A percentile compares a stretch with the other conserved stretches of the same genome.
Evolutionary conservation across 2,113 vertebrate species (phyloP).

Genomic region (Syrmaticus mikado): DNA sequence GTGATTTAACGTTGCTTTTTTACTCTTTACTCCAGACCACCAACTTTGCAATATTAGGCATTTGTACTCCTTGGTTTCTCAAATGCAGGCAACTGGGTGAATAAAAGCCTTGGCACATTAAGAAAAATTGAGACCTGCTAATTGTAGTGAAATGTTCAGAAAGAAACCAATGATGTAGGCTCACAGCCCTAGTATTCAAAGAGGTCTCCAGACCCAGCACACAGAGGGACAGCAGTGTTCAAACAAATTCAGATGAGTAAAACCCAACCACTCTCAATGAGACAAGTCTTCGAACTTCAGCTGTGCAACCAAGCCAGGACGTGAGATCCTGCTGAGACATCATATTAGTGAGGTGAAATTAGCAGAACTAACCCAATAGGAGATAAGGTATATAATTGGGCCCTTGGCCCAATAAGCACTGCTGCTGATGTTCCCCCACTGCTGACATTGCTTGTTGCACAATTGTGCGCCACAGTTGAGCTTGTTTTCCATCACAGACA

Average conservation of each 20-base stretch:
- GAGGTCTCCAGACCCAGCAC: not conserved
- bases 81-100: not conserved
- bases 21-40: not conserved
- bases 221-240: rapidly evolving
- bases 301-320: not conserved
- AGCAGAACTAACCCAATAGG: rapidly evolving
- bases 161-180: rapidly evolving
- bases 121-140: not conserved
- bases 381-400: not conserved
- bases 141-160: not conserved
- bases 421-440: rapidly evolving
- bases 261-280: not conserved
- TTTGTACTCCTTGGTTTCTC: not conserved
- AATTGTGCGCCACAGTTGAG: not conserved
- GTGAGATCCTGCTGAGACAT: not conserved
- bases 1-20: rapidly evolving
- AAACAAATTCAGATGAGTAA: not conserved
- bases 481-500: not conserved
- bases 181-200: not conserved
- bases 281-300: not conserved
- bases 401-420: not conserved
- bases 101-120: not conserved
- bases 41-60: not conserved
- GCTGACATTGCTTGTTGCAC: rapidly evolving
- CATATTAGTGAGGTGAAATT: rapidly evolving